Evolutionary conservation across 2,888 invertebrate genomes (phyloP).

Genomic region (Operophtera brumata): DNA sequence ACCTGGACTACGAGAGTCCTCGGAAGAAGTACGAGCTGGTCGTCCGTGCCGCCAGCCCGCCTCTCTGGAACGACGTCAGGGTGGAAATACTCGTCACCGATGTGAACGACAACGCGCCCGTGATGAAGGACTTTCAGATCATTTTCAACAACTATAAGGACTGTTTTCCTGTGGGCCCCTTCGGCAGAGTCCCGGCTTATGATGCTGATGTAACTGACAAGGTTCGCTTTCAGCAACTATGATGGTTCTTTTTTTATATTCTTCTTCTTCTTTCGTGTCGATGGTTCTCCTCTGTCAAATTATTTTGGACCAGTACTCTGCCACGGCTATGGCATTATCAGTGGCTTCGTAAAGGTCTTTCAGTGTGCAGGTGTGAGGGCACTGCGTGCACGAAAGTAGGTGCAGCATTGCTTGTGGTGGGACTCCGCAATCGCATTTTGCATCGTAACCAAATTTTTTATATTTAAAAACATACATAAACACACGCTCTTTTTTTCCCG

Average conservation of each 20-base stretch:
- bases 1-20: conserved; percentile 97
- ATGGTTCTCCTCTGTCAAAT: too few species aligned
- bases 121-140: conserved; percentile 94
- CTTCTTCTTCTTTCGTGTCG: too few species aligned
- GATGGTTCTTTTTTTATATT: neutral
- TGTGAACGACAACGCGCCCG: conserved; percentile 96
- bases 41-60: conserved; percentile 94
- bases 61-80: conserved; percentile 92
- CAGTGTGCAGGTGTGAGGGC: too few species aligned
- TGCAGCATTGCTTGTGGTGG: too few species aligned
- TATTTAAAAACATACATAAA: too few species aligned
- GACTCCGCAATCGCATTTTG: too few species aligned
- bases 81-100: conserved; percentile 95
- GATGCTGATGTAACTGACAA: conserved; percentile 97
- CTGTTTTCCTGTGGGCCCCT: conserved; percentile 94
- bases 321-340: too few species aligned
- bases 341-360: too few species aligned
- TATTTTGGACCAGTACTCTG: too few species aligned
- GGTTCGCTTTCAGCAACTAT: conserved; percentile 44
- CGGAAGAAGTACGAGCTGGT: conserved; percentile 94
- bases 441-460: too few species aligned
- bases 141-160: conserved; percentile 97
- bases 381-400: too few species aligned
- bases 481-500: too few species aligned
- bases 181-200: conserved; percentile 94